These are phyloP conservation scores for Murina feae DNA, from an alignment of 2,113 vertebrate species.

Conservation along the genomic window DNA sequence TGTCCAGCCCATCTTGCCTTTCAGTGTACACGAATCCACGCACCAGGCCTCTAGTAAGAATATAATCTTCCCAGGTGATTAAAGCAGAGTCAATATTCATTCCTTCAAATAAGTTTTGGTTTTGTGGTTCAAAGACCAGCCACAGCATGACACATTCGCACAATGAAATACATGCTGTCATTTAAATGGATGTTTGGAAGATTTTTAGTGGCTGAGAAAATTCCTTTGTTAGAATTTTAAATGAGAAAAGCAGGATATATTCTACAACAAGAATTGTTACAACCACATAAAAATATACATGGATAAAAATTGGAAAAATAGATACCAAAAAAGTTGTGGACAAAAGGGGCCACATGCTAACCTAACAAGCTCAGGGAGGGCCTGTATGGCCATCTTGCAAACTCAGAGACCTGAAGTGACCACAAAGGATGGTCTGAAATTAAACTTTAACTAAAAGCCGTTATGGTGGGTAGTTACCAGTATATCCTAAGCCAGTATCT, in stretches of 20 bases:
- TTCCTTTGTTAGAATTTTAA: not conserved
- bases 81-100: not conserved
- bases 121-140: not conserved
- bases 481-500: too few species aligned
- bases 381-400: too few species aligned
- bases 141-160: not conserved
- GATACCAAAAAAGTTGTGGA: not conserved
- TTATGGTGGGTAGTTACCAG: too few species aligned
- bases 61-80: not conserved
- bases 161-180: not conserved
- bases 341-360: too few species aligned
- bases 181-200: not conserved
- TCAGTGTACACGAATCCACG: too few species aligned
- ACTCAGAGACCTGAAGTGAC: too few species aligned
- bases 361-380: too few species aligned
- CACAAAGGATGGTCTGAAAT: too few species aligned
- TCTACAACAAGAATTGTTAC: not conserved
- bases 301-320: not conserved
- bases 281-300: not conserved
- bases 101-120: not conserved
- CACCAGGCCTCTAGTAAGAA: not conserved
- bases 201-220: not conserved
- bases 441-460: too few species aligned
- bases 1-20: too few species aligned
- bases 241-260: not conserved